These are phyloP conservation scores for Coregonus sp. DNA, from an alignment of 2,797 vertebrate species.

Conservation along the genomic window DNA sequence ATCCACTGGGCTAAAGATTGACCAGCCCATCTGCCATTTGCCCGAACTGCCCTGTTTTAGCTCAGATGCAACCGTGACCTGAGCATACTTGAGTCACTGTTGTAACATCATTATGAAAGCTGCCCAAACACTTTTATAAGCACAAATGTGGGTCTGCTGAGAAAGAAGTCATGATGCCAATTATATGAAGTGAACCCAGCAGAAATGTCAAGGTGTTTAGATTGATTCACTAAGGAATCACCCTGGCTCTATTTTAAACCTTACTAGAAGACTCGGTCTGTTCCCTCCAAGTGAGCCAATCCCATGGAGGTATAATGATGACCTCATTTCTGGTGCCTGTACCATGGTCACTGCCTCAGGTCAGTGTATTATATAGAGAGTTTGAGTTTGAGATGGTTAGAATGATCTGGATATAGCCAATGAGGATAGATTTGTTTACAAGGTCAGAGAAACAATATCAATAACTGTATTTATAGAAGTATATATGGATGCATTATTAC, in stretches of 20 bases:
- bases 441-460: neutral
- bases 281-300: neutral
- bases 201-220: neutral
- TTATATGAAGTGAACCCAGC: neutral
- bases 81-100: neutral
- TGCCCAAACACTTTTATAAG: neutral
- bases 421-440: neutral
- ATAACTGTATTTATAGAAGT: neutral
- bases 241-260: conserved; percentile 1
- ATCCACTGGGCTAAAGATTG: too few relatives aligned
- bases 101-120: neutral
- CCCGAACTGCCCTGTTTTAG: neutral
- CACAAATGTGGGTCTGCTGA: neutral
- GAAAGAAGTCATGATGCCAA: neutral
- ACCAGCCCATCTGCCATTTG: neutral
- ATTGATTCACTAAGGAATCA: too few relatives aligned
- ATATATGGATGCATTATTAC: neutral
- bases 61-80: neutral
- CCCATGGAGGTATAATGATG: neutral
- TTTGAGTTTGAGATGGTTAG: neutral
- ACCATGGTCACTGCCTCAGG: conserved; percentile 1
- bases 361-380: neutral
- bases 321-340: neutral
- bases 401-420: neutral
- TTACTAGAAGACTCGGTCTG: neutral